These are phyloP conservation scores for Lepus timidus DNA, from an alignment of 2,113 vertebrate genomes.

Conservation along the genomic window DNA sequence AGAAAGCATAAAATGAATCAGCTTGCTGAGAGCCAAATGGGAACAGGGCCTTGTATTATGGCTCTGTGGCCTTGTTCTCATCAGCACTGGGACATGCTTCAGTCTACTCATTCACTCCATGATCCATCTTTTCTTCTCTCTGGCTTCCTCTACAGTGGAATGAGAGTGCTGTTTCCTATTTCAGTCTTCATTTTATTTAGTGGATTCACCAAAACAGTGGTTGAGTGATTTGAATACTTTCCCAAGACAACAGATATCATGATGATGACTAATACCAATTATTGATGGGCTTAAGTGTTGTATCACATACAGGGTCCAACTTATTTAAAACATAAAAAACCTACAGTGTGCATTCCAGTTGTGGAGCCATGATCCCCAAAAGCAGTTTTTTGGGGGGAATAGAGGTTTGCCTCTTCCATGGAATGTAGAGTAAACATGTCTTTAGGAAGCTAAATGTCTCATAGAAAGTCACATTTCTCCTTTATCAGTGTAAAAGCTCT, in stretches of 20 bases:
- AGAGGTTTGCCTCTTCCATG: background rate
- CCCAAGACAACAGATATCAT: constrained; percentile 4
- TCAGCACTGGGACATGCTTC: constrained; percentile 48
- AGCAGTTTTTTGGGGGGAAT: background rate
- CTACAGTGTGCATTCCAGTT: background rate
- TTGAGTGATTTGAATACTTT: constrained; percentile 1
- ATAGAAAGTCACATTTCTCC: background rate
- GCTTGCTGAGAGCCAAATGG: constrained; percentile 62
- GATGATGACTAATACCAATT: background rate
- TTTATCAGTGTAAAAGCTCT: background rate
- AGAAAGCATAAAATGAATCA: constrained; percentile 8
- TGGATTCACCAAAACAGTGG: background rate
- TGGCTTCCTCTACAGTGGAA: constrained; percentile 61
- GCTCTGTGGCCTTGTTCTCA: constrained; percentile 57
- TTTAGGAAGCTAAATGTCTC: background rate
- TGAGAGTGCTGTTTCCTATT: constrained; percentile 13
- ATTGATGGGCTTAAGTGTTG: background rate
- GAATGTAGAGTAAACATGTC: background rate
- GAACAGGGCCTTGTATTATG: background rate
- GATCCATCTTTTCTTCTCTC: constrained; percentile 56
- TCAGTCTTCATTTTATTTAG: background rate
- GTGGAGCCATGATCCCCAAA: background rate
- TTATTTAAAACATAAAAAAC: constrained; percentile 16
- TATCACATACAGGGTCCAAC: background rate
- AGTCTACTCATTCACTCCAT: constrained; percentile 59